These are phyloP conservation scores for Calonectris borealis DNA, from an alignment of 2,113 vertebrate genomes.

Conservation along the genomic window DNA sequence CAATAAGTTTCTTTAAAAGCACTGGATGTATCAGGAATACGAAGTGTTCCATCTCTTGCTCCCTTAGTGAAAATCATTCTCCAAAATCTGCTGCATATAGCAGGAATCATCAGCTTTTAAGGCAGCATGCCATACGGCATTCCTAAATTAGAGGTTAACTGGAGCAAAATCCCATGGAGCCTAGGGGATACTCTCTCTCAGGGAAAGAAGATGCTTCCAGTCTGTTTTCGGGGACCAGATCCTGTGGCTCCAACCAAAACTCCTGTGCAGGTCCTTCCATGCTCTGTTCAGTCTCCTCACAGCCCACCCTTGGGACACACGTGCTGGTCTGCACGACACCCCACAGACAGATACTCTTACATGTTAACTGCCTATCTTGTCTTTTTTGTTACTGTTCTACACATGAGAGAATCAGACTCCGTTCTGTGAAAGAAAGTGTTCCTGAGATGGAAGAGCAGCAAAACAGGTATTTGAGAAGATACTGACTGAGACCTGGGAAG, in stretches of 20 bases:
- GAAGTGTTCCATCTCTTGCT: background rate
- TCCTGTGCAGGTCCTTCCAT: rapidly evolving
- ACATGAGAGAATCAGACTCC: background rate
- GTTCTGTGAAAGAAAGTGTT: background rate
- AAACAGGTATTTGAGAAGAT: background rate
- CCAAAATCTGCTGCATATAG: background rate
- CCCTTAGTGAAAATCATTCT: background rate
- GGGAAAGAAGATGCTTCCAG: background rate
- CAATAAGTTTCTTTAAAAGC: conserved; percentile 2
- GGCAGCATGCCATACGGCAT: background rate
- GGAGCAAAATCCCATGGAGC: background rate
- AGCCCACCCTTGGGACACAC: rapidly evolving
- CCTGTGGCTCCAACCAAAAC: background rate
- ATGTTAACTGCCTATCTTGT: rapidly evolving
- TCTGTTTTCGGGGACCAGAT: background rate
- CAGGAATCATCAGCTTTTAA: background rate
- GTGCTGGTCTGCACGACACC: rapidly evolving
- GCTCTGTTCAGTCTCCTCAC: background rate
- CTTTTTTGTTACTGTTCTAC: background rate
- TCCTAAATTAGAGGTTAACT: conserved; percentile 17
- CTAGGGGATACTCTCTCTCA: background rate
- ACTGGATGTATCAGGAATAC: background rate
- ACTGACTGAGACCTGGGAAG: background rate
- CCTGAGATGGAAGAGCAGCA: background rate
- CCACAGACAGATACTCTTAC: background rate